Base-by-base conservation (phyloP, 2,888 invertebrate species). In the Phalangium opilio region DNA sequence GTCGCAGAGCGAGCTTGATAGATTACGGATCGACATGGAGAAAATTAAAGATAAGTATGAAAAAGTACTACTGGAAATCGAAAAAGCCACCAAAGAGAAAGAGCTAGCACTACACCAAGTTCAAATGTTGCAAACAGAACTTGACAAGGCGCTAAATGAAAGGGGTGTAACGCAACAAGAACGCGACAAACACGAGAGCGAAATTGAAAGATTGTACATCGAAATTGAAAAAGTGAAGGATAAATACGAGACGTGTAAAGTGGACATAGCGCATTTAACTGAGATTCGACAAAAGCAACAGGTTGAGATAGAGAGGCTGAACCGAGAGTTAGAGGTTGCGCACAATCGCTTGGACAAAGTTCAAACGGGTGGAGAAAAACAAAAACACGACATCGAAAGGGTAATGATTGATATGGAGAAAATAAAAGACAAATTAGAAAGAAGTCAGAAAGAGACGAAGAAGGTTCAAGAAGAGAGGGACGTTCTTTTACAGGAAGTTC, bases 341-440 rank as follows among this genome's bases (percentile, higher is more conserved):
- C 81, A 84, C 63, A 70, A 81, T 62, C 84, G 86, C 66, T 76
- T 83, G 63, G 85, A 85, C 65, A 73, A 84, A 59, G 71, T 84
- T 57, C 44, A 49, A 33, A 32, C 43, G 12, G 39, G 45, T 3
- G 58, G 58, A 36, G 54, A 50, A 21, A 55, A 50, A 38, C 56
- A 57, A 4, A 55, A 55, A 43, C 48, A 51, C 17, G 58, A 58
- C 43, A 52, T 58, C 17, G 73, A 73, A 54, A 69, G 76, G 48
- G 70, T 74, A 51, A 79, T 80, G 67, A 81, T 83, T 68, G 83
- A 83, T 60, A 77, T 78, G 62, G 81, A 62, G 44, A 55, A 56
- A 41, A 81, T 61, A 42, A 49, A 54, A 18, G 57, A 59, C 20
- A 59, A 61, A 45, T 45, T 60, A 41, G 59, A 60, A 20, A 50